These are phyloP conservation scores for Falcunculus frontatus DNA, from an alignment of 2,113 vertebrate genomes.

Conservation along the genomic window DNA sequence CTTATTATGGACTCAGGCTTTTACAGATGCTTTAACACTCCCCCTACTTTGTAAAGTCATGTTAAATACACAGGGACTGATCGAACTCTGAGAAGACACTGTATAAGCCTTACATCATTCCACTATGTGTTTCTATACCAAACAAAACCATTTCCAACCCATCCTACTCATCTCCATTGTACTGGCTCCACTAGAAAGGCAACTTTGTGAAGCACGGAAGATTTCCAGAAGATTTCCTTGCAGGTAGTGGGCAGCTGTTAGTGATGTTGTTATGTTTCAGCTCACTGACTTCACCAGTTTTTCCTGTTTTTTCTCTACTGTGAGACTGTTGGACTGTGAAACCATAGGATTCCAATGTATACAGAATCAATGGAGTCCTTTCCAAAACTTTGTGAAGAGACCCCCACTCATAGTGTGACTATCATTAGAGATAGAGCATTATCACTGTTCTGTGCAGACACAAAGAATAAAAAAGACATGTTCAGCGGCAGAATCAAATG, in stretches of 20 bases:
- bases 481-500: neutral
- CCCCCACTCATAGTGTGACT: neutral
- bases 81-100: neutral
- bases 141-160: neutral
- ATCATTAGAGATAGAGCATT: neutral
- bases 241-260: neutral
- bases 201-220: neutral
- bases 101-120: neutral
- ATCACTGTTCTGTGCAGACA: neutral
- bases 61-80: rapidly evolving
- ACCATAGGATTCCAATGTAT: neutral
- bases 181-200: neutral
- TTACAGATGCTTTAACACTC: neutral
- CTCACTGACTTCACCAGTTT: neutral
- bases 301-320: neutral
- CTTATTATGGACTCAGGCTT: neutral
- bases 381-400: neutral
- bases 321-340: neutral
- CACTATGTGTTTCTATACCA: neutral
- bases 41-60: neutral
- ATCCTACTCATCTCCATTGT: neutral
- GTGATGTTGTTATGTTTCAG: neutral
- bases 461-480: neutral
- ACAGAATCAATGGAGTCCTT: neutral
- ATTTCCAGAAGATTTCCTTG: neutral